Evolutionary conservation across 2,113 vertebrate species (phyloP).

Genomic region (Lamprologus callipterus): DNA sequence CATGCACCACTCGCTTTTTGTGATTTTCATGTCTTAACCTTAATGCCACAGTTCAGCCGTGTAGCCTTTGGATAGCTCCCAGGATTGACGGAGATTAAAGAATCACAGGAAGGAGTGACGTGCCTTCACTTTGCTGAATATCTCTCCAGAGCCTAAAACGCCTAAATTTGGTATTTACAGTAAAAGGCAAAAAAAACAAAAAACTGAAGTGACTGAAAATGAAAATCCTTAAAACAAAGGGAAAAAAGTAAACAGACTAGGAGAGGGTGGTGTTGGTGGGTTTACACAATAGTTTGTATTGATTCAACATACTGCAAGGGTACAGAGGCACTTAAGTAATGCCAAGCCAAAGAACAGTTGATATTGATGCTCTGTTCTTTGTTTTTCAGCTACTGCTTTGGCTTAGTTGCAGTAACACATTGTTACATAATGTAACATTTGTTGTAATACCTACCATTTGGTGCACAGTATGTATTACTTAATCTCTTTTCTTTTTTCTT

Average conservation of each 20-base stretch:
- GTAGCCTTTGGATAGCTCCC: not conserved
- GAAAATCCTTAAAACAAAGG: not conserved
- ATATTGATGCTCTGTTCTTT: not conserved
- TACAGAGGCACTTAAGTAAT: not conserved
- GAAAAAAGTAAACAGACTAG: not conserved
- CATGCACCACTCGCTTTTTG: not conserved
- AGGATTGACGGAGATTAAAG: not conserved
- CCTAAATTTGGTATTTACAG: not conserved
- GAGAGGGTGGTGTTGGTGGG: not conserved
- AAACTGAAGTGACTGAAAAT: not conserved
- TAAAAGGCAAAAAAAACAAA: not conserved
- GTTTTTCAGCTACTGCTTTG: not conserved
- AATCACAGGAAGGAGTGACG: not conserved
- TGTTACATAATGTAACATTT: conserved; percentile 18
- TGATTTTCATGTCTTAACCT: conserved; percentile 3
- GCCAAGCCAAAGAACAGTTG: not conserved
- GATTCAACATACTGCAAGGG: not conserved
- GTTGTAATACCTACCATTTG: not conserved
- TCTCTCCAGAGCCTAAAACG: not conserved
- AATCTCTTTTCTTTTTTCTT: not conserved
- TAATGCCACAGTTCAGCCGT: conserved; percentile 9
- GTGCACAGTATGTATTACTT: not conserved
- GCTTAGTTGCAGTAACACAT: not conserved
- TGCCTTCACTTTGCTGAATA: not conserved
- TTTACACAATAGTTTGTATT: not conserved